Evolutionary conservation across 2,113 vertebrate genomes (phyloP).

Genomic region (Natator depressus): DNA sequence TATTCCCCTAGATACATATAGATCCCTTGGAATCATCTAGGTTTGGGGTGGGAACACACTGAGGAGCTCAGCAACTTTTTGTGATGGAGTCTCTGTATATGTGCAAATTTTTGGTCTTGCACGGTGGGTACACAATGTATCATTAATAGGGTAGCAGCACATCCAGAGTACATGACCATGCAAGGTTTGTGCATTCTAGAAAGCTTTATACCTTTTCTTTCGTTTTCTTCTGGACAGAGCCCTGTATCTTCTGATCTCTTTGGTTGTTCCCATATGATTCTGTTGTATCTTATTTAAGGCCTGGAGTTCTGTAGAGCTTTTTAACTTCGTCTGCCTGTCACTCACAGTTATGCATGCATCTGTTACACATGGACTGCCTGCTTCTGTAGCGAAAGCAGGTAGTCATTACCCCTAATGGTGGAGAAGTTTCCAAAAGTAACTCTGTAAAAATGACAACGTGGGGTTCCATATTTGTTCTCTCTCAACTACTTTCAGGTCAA

Average conservation of each 20-base stretch:
- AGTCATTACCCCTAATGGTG: neutral
- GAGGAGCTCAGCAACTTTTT: neutral
- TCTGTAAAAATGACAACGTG: neutral
- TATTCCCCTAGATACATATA: neutral
- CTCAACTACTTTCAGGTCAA: slow-evolving; percentile 11
- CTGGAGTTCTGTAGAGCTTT: neutral
- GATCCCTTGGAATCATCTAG: neutral
- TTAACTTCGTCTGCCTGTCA: neutral
- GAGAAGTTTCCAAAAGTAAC: slow-evolving; percentile 10
- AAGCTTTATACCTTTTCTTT: neutral
- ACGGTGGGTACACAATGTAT: neutral
- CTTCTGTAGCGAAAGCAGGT: neutral
- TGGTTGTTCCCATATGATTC: neutral
- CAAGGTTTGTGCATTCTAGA: neutral
- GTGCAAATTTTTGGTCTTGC: neutral
- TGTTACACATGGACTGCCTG: rapidly evolving
- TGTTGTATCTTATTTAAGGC: neutral
- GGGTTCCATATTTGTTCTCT: slow-evolving; percentile 31
- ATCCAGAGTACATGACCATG: neutral
- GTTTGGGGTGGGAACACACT: rapidly evolving
- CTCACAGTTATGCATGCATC: rapidly evolving
- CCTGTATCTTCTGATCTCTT: neutral
- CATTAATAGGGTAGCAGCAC: neutral
- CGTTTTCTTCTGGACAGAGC: neutral
- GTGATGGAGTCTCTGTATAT: neutral